Percentiles rank a stretch among this genome's conserved stretches.
Evolutionary conservation across 2,797 vertebrate species (phyloP).

Genomic region (Hoplostethus mediterraneus): DNA sequence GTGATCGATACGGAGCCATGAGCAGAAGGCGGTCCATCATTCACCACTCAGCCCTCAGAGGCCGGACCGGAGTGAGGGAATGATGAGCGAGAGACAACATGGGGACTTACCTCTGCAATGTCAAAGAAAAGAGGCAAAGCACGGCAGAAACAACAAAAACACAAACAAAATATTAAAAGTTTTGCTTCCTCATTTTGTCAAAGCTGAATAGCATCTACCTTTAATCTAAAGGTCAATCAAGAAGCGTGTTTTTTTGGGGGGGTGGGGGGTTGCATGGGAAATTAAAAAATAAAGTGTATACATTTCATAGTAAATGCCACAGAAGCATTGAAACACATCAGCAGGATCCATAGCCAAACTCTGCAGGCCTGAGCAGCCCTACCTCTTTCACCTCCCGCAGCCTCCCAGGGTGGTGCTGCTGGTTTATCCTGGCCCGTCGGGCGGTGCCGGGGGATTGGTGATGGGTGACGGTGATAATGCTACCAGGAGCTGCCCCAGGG

Average conservation of each 20-base stretch:
- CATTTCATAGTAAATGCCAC: not conserved
- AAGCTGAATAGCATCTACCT: not conserved
- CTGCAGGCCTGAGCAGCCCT: conserved; percentile 28
- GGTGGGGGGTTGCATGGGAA: not conserved
- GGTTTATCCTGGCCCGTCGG: conserved; percentile 82
- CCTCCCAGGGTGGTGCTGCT: conserved; percentile 76
- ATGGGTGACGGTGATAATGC: conserved; percentile 87
- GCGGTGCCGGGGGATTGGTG: conserved; percentile 89
- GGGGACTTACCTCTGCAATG: not conserved
- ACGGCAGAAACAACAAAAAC: not conserved
- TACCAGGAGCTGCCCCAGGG: conserved; percentile 48
- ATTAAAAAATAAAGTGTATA: not conserved
- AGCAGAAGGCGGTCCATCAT: conserved; percentile 2
- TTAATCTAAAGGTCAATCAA: no score
- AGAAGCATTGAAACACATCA: not conserved
- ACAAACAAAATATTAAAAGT: no score
- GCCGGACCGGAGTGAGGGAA: not conserved
- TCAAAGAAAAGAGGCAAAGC: not conserved
- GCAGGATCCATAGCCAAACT: not conserved
- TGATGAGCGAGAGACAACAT: not conserved
- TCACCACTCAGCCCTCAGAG: not conserved
- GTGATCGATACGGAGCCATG: conserved; percentile 19
- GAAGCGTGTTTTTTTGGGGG: not conserved
- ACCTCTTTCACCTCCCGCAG: conserved; percentile 92
- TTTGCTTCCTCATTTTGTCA: no score